Percentiles rank a stretch among this genome's conserved stretches.
phyloP scores from a whole-genome alignment of 2,113 vertebrate species.

The Phaethornis superciliosus region DNA sequence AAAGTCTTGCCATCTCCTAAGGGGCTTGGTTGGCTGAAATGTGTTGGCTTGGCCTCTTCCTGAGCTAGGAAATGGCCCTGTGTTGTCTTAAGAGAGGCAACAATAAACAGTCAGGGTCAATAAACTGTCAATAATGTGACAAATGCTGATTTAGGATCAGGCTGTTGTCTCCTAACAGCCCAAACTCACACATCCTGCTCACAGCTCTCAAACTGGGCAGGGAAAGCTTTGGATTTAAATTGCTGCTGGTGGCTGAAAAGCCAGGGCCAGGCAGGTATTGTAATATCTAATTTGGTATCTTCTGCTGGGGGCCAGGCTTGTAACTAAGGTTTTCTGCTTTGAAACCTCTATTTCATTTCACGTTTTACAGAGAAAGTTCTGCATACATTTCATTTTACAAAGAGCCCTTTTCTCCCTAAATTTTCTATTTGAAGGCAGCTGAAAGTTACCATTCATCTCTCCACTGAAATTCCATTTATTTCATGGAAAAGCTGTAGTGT shows the following conservation, averaged over 20 bases:
- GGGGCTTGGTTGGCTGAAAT: neutral
- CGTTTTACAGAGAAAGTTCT: neutral
- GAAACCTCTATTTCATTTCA: neutral
- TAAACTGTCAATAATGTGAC: neutral
- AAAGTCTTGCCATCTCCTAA: fast-evolving
- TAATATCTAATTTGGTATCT: neutral
- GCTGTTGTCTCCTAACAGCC: neutral
- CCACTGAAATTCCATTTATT: neutral
- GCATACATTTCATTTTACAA: fast-evolving
- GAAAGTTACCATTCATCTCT: neutral
- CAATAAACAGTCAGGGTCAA: neutral
- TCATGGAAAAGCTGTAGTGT: neutral
- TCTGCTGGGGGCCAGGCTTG: neutral
- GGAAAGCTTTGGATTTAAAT: neutral
- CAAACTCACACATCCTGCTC: neutral
- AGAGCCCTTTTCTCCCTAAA: neutral
- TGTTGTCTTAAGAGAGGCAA: neutral
- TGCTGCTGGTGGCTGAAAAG: neutral
- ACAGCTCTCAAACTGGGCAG: neutral
- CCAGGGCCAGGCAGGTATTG: neutral
- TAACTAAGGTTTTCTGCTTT: neutral
- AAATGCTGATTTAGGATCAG: neutral
- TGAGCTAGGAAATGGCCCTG: neutral
- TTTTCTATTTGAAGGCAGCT: neutral
- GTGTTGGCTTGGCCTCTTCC: neutral